phyloP scores from a whole-genome alignment of 53 echinoderm and acorn worm species.

The Actinopyga echinites region DNA sequence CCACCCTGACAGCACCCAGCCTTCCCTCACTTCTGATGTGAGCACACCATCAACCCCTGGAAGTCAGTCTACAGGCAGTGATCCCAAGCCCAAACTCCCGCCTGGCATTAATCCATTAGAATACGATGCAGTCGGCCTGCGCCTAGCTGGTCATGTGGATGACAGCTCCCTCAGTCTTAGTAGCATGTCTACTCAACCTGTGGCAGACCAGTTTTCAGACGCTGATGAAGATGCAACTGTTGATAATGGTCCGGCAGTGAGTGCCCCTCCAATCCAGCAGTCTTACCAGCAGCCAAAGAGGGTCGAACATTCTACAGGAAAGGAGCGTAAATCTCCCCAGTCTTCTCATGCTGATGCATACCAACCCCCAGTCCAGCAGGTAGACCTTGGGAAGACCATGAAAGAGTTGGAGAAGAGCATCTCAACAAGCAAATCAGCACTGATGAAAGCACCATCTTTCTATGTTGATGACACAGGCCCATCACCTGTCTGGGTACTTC shows the following conservation, averaged over 20 bases:
- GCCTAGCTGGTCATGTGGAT: conserved; percentile 81
- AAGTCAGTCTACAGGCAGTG: conserved; percentile 57
- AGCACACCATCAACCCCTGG: conserved; percentile 81
- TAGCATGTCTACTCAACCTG: conserved; percentile 59
- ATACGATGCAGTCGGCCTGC: conserved; percentile 88
- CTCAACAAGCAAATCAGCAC: conserved; percentile 69
- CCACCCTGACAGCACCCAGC: conserved; percentile 68
- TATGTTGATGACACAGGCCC: conserved; percentile 72
- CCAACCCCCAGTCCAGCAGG: conserved; percentile 55
- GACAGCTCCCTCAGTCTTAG: conserved; percentile 78
- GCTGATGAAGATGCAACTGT: conserved; percentile 69
- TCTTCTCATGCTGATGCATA: background rate
- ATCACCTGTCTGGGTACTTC: conserved; percentile 77
- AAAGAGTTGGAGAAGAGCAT: conserved; percentile 80
- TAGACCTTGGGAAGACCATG: conserved; percentile 84
- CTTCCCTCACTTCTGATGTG: conserved; percentile 70
- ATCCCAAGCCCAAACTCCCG: conserved; percentile 65
- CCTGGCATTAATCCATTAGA: conserved; percentile 92
- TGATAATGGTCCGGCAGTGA: background rate
- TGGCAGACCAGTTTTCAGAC: conserved; percentile 97
- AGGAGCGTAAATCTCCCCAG: conserved; percentile 32
- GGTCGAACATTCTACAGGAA: background rate
- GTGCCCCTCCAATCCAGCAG: background rate
- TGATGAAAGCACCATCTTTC: conserved; percentile 88
- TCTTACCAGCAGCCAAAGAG: background rate